Evolutionary conservation across 2,113 vertebrate genomes (phyloP).

Genomic region (Serinus canaria): DNA sequence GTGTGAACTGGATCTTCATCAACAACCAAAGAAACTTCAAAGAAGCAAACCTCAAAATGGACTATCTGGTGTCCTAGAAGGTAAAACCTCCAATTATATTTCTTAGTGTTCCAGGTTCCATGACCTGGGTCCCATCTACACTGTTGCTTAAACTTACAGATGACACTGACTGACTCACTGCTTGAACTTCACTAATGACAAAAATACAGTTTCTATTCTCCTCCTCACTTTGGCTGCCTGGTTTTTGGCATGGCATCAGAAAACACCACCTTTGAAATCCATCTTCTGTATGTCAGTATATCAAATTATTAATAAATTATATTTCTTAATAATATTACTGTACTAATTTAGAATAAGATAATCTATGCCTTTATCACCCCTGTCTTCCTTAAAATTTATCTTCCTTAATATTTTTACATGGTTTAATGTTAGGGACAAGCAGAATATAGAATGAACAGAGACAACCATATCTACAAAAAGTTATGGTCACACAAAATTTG

Average conservation of each 20-base stretch:
- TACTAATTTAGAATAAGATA: not conserved
- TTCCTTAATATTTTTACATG: not conserved
- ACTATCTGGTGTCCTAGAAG: not conserved
- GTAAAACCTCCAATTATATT: not conserved
- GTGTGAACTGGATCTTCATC: not conserved
- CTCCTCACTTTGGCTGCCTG: not conserved
- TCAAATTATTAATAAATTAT: not conserved
- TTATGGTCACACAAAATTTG: not conserved
- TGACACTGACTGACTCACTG: not conserved
- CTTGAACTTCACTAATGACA: not conserved
- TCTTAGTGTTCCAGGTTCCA: not conserved
- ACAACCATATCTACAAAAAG: not conserved
- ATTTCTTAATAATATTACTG: not conserved
- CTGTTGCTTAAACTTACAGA: not conserved
- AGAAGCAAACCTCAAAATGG: not conserved
- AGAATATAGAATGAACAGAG: not conserved
- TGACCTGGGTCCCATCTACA: accelerated
- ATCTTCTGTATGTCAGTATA: not conserved
- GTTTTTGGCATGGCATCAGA: not conserved
- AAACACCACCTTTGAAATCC: not conserved
- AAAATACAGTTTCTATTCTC: not conserved
- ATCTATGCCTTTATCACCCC: not conserved
- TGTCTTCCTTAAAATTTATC: not conserved
- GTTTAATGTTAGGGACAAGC: not conserved
- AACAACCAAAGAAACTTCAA: not conserved